A percentile compares a stretch with the other conserved stretches of the same genome.
These are phyloP conservation scores for Ormyrus nitidulus DNA, from an alignment of 2,888 invertebrate species.

Conservation along the genomic window DNA sequence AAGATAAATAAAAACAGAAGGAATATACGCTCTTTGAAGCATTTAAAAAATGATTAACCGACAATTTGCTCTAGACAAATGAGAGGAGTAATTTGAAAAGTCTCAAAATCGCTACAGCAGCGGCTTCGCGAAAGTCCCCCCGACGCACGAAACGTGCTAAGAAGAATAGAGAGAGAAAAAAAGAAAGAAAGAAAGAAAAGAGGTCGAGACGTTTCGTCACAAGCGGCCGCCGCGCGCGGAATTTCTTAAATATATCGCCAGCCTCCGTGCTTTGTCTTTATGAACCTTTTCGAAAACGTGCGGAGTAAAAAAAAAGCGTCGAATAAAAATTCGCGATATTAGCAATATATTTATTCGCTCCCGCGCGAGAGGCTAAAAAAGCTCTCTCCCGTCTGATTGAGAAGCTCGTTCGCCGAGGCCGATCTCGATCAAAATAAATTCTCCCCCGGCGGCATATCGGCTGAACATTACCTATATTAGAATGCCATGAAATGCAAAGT, in stretches of 20 bases:
- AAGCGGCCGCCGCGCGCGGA: constrained; percentile 7
- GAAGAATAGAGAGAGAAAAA: constrained; percentile 1
- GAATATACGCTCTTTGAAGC: background rate
- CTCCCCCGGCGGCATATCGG: background rate
- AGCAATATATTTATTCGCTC: background rate
- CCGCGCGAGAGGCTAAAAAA: background rate
- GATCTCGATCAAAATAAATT: constrained; percentile 15
- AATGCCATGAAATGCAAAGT: too few species aligned
- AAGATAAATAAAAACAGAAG: background rate
- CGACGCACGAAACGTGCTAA: constrained; percentile 11
- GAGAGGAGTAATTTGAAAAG: constrained; percentile 29
- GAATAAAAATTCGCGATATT: too few species aligned
- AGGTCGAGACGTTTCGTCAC: constrained; percentile 51
- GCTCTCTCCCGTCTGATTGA: background rate
- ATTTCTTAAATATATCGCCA: constrained; percentile 39
- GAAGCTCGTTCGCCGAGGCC: background rate
- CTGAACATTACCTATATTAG: background rate
- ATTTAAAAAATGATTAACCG: constrained; percentile 48
- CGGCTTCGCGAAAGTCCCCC: constrained; percentile 11
- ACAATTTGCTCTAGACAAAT: constrained; percentile 14
- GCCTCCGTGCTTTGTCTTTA: background rate
- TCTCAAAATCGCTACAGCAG: background rate
- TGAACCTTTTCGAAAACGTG: background rate
- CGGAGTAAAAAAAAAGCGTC: background rate
- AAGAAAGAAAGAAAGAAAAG: constrained; percentile 23